Percentiles rank a stretch among this genome's conserved stretches.
Evolutionary conservation across 2,888 invertebrate species (phyloP).

Genomic region (Drosophila lacicola): DNA sequence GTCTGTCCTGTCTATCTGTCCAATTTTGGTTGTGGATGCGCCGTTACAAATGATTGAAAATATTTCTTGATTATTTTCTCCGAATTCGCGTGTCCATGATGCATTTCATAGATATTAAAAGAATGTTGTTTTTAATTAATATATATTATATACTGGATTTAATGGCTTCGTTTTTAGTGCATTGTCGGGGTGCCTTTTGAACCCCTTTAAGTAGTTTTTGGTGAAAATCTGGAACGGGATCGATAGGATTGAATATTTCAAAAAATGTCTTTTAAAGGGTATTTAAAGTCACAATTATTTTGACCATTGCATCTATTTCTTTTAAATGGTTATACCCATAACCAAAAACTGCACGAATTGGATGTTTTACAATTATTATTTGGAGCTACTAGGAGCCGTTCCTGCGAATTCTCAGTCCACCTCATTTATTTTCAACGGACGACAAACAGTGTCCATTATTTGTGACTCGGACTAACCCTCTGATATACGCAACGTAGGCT

Average conservation of each 20-base stretch:
- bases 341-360: too few species aligned
- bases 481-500: constrained; percentile 10
- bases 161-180: neutral
- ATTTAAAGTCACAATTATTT: too few species aligned
- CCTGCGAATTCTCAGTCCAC: neutral
- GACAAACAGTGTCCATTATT: constrained; percentile 22
- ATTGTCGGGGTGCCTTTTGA: neutral
- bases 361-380: neutral
- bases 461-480: constrained; percentile 7
- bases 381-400: too few species aligned
- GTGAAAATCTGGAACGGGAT: too few species aligned
- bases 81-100: constrained; percentile 56
- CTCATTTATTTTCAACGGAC: neutral
- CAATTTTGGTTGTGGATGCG: constrained; percentile 6
- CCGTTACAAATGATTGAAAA: constrained; percentile 62
- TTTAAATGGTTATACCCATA: too few species aligned
- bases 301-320: too few species aligned
- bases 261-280: neutral
- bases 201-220: neutral
- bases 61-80: constrained; percentile 79
- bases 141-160: constrained; percentile 22
- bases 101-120: constrained; percentile 60
- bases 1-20: constrained; percentile 21
- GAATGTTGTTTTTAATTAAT: constrained; percentile 47
- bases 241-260: neutral